phyloP scores from a whole-genome alignment of 2,888 invertebrate genomes.

The Lagria hirta region DNA sequence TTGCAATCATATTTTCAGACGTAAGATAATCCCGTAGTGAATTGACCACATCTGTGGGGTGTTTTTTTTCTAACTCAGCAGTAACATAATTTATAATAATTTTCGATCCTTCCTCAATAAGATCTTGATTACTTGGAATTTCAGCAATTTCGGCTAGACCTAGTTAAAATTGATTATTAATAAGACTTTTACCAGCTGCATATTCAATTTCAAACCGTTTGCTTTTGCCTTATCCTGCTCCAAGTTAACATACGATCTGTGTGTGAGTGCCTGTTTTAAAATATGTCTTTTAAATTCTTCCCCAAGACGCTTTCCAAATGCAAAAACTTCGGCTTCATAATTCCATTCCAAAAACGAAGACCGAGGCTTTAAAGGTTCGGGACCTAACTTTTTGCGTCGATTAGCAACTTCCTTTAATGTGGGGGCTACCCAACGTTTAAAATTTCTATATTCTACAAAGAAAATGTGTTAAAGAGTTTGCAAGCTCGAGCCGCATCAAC shows the following conservation, averaged over 20 bases:
- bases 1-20: constrained; percentile 66
- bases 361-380: constrained; percentile 59
- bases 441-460: constrained; percentile 43
- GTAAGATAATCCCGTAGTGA: constrained; percentile 67
- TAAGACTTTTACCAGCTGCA: constrained; percentile 1
- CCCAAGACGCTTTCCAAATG: constrained; percentile 81
- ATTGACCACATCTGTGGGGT: constrained; percentile 75
- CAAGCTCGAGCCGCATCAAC: no score
- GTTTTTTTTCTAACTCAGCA: constrained; percentile 66
- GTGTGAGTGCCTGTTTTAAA: constrained; percentile 76
- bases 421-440: constrained; percentile 69
- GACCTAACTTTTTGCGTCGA: constrained; percentile 62
- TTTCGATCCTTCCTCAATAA: constrained; percentile 68
- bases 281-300: constrained; percentile 76
- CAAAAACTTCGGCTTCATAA: constrained; percentile 80
- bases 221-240: constrained; percentile 65
- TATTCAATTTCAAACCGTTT: constrained; percentile 39
- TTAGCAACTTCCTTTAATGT: constrained; percentile 64
- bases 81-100: constrained; percentile 68
- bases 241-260: constrained; percentile 73
- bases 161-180: neutral
- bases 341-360: constrained; percentile 83
- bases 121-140: constrained; percentile 66
- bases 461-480: no score
- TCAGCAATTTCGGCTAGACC: constrained; percentile 2